phyloP scores from a whole-genome alignment of 2,888 invertebrate genomes.

The Apomyelois bistriatella region DNA sequence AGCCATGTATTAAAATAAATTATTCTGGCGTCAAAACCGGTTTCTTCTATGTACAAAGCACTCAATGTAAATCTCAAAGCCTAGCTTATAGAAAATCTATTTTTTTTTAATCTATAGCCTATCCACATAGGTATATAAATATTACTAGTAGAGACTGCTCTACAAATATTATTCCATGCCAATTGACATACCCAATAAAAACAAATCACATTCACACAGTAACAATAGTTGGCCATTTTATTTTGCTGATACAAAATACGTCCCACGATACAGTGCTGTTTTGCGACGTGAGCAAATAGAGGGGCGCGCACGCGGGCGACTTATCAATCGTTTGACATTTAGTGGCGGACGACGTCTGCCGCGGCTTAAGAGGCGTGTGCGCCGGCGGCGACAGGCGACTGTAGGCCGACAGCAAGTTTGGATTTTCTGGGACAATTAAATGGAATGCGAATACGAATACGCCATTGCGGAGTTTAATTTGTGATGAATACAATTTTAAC shows the following conservation, averaged over 20 bases:
- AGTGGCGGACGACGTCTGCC: conserved; percentile 51
- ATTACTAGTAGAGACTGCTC: no score
- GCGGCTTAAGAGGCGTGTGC: conserved; percentile 57
- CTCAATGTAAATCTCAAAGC: no score
- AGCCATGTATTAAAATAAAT: no score
- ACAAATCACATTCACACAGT: conserved; percentile 35
- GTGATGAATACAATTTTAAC: no score
- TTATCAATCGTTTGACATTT: conserved; percentile 71
- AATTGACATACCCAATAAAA: conserved; percentile 1
- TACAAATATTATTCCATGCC: background rate
- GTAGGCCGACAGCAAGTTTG: background rate
- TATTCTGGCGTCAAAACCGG: no score
- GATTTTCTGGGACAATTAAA: background rate
- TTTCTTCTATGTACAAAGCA: no score
- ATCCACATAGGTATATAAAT: no score
- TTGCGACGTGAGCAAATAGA: conserved; percentile 50
- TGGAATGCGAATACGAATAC: no score
- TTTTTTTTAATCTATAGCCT: no score
- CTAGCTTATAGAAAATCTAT: no score
- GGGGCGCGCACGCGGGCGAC: conserved; percentile 43
- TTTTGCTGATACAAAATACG: conserved; percentile 26
- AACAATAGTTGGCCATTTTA: conserved; percentile 39
- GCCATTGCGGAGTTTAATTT: no score
- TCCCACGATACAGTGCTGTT: conserved; percentile 46
- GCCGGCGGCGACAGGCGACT: conserved; percentile 44